These are phyloP conservation scores for Therioaphis trifolii DNA, from an alignment of 2,888 invertebrate species.

Conservation along the genomic window DNA sequence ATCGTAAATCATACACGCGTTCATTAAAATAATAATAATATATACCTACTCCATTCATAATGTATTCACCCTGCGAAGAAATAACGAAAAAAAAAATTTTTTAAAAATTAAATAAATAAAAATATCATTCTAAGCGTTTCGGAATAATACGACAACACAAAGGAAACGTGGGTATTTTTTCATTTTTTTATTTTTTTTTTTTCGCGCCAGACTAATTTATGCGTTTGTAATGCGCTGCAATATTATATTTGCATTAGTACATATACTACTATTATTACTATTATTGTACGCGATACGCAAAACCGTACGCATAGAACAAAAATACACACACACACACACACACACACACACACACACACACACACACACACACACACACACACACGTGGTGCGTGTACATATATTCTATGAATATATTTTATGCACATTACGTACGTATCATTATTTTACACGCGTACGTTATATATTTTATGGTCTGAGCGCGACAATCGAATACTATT, in stretches of 20 bases:
- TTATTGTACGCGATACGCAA: not conserved
- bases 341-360: no score
- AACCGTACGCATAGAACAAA: not conserved
- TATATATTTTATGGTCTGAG: no score
- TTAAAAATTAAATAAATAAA: conserved; percentile 21
- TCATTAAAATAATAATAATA: conserved; percentile 13
- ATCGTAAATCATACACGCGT: conserved; percentile 30
- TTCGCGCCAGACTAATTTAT: conserved; percentile 27
- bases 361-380: no score
- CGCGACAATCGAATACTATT: no score
- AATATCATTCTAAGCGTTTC: not conserved
- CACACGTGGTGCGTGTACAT: no score
- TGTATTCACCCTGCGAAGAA: conserved; percentile 37
- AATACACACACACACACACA: no score
- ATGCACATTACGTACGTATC: no score
- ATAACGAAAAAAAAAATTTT: conserved; percentile 23
- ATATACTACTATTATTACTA: not conserved
- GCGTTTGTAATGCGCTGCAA: conserved; percentile 31
- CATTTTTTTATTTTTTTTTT: not conserved
- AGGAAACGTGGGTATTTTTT: conserved; percentile 14
- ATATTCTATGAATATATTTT: no score
- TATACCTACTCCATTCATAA: conserved; percentile 12
- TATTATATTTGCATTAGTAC: conserved; percentile 42
- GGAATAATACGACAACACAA: not conserved
- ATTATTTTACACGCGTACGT: no score